phyloP scores from a whole-genome alignment of 2,888 invertebrate species.

The Limenitis arthemis region DNA sequence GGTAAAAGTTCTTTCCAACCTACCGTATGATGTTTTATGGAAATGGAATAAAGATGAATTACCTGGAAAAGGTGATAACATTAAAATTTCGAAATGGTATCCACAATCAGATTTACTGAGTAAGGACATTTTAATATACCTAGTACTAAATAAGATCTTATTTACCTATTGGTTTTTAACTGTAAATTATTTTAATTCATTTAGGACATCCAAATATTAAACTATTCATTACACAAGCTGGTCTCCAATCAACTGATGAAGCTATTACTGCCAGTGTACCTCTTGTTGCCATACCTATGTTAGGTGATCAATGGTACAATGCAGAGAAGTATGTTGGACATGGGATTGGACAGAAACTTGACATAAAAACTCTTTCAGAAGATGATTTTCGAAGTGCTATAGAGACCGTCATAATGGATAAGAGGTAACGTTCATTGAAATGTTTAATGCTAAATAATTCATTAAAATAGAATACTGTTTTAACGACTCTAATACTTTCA shows the following conservation, averaged over 20 bases:
- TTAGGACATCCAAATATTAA: slow-evolving; percentile 17
- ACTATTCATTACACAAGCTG: too few relatives aligned
- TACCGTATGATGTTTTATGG: slow-evolving; percentile 42
- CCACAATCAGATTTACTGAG: slow-evolving; percentile 44
- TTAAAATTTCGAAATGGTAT: slow-evolving; percentile 38
- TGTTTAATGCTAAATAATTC: neutral
- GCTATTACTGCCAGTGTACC: too few relatives aligned
- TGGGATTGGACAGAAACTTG: slow-evolving; percentile 31
- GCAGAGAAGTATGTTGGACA: too few relatives aligned
- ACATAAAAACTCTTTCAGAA: slow-evolving; percentile 32
- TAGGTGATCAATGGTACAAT: too few relatives aligned
- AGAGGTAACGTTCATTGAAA: slow-evolving; percentile 24
- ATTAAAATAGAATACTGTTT: neutral
- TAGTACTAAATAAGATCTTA: neutral
- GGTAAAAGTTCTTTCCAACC: slow-evolving; percentile 32
- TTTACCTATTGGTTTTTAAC: slow-evolving; percentile 12
- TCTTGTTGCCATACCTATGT: too few relatives aligned
- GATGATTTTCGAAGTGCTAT: slow-evolving; percentile 30
- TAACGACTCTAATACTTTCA: neutral
- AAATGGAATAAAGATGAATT: slow-evolving; percentile 38
- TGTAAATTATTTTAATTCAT: slow-evolving; percentile 25
- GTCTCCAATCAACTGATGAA: too few relatives aligned
- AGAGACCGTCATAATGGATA: slow-evolving; percentile 26
- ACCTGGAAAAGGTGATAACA: slow-evolving; percentile 30
- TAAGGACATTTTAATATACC: slow-evolving; percentile 13